Conservation (phyloP, 2,113 vertebrate species). For the Nycticorax nycticorax region DNA sequence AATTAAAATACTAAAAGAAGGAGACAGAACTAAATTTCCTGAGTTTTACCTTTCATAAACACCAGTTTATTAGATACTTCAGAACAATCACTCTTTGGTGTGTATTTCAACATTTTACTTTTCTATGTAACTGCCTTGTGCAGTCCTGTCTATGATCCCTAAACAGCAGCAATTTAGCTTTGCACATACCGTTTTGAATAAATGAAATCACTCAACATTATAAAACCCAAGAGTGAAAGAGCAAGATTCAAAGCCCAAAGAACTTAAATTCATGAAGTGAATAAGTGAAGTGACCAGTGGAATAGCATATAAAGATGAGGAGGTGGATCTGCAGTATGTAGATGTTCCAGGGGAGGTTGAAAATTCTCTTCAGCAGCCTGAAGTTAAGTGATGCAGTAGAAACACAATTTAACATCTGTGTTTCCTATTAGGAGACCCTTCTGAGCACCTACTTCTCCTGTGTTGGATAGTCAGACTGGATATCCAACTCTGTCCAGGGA, state of each 20-base stretch:
- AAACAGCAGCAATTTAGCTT: neutral
- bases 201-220: neutral
- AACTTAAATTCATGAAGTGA: neutral
- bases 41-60: constrained; percentile 24
- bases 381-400: neutral
- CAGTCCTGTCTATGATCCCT: neutral
- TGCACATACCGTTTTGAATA: neutral
- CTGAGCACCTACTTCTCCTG: neutral
- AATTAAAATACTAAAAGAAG: constrained; percentile 38
- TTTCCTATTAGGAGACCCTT: neutral
- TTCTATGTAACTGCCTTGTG: neutral
- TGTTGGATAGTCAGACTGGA: neutral
- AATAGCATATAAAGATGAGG: neutral
- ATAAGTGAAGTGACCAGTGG: neutral
- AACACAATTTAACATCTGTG: neutral
- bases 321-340: neutral
- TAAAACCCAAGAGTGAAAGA: neutral
- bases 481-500: neutral
- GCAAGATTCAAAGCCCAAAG: neutral
- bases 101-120: neutral
- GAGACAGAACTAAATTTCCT: constrained; percentile 4
- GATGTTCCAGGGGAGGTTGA: neutral
- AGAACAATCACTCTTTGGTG: neutral
- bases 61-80: neutral
- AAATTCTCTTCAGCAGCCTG: neutral